phyloP scores from a whole-genome alignment of 2,888 invertebrate species.

The Cancer borealis region DNA sequence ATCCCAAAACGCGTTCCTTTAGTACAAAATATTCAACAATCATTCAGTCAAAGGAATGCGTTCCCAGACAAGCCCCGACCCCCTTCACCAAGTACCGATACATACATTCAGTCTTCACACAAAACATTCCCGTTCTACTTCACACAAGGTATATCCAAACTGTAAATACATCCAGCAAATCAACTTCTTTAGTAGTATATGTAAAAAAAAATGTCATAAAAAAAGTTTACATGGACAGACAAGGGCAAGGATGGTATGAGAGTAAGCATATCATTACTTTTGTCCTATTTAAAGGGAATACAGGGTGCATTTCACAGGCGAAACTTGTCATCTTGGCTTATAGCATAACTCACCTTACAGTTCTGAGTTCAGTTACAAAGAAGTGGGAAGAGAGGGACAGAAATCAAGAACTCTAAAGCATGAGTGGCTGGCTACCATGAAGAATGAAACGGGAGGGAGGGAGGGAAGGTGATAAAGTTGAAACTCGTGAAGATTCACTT shows the following conservation, averaged over 20 bases:
- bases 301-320: conserved; percentile 37
- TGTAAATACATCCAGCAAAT: conserved; percentile 69
- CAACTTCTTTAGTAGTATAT: conserved; percentile 33
- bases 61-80: conserved; percentile 30
- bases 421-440: conserved; percentile 50
- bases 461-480: conserved; percentile 46
- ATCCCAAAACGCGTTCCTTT: conserved; percentile 40
- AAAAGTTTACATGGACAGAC: conserved; percentile 51
- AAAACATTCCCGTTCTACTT: conserved; percentile 66
- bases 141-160: conserved; percentile 69
- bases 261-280: conserved; percentile 53
- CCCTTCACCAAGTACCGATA: conserved; percentile 59
- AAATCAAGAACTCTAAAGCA: conserved; percentile 57
- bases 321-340: conserved; percentile 52
- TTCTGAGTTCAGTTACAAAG: conserved; percentile 49
- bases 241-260: conserved; percentile 43
- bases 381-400: conserved; percentile 31
- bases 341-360: conserved; percentile 58
- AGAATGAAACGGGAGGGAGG: conserved; percentile 44
- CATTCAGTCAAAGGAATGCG: conserved; percentile 48
- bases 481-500: conserved; percentile 57
- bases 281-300: conserved; percentile 49
- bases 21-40: conserved; percentile 71
- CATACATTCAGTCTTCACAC: conserved; percentile 60
- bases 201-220: not conserved